These are phyloP conservation scores for Lutjanus campechanus DNA, from an alignment of 2,797 vertebrate genomes.

Conservation along the genomic window DNA sequence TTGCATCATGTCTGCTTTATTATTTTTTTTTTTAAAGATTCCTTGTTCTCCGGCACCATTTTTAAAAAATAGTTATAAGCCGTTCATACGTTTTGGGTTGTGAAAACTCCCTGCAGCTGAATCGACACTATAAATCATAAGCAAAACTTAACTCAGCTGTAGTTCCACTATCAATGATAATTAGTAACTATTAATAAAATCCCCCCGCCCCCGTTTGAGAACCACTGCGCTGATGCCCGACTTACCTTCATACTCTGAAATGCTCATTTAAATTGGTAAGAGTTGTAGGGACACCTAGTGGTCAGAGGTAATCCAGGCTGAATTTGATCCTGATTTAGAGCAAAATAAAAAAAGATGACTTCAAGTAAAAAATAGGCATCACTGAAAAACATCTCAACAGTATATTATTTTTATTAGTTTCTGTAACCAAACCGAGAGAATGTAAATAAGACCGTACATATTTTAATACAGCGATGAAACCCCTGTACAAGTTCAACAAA, in stretches of 20 bases:
- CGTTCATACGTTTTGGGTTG: not conserved
- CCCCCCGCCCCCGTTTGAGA: no score
- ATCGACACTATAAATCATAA: not conserved
- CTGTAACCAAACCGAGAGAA: constrained; percentile 99
- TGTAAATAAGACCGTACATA: constrained; percentile 99
- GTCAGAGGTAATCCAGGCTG: not conserved
- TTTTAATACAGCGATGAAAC: constrained; percentile 99
- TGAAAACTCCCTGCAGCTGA: not conserved
- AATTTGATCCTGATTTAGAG: not conserved
- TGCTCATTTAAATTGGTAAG: not conserved
- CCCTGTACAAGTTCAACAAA: constrained; percentile 99
- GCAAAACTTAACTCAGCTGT: no score
- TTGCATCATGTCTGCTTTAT: no score
- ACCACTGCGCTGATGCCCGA: no score
- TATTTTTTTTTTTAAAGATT: no score
- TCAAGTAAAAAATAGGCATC: constrained; percentile 3
- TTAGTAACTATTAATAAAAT: not conserved
- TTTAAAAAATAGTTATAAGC: not conserved
- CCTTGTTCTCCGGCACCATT: not conserved
- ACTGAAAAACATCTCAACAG: constrained; percentile 87
- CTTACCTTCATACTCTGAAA: not conserved
- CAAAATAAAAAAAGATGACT: not conserved
- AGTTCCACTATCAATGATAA: not conserved
- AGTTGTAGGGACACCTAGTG: constrained; percentile 53
- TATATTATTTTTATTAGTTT: constrained; percentile 99